Evolutionary conservation across 2,113 vertebrate genomes (phyloP), one percentile per base, ranked within the genome.

Genomic region (Coregonus clupeaformis): DNA sequence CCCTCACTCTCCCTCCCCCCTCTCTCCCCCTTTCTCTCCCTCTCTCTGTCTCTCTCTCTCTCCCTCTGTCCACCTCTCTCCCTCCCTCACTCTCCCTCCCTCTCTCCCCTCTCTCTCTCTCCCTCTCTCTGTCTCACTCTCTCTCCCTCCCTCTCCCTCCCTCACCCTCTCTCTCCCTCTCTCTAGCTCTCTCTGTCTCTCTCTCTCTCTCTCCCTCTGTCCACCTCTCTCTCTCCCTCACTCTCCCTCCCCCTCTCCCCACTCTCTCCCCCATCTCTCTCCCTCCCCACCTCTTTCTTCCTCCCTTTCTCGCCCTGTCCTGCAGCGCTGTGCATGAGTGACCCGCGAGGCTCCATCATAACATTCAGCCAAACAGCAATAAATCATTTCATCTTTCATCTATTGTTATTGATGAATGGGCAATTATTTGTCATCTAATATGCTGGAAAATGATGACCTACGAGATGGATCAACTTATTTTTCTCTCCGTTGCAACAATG

Each of bases 341-440:
- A 94, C 94, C 93, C 77, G 0, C 71, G 89, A 80, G 12, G 89
- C 93, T 96, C 94, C 91, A 92, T 95, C 94, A 94, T 91, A 94
- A 88, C 90, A 63, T 91, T 47, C 86, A 83, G 82, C 84, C 89
- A 88, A 93, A 95, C 89, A 89, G 96, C 94, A 94, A 98, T 98
- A 97, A 98, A 98, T 98, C 97, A 98, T 95, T 95, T 94, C 95
- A 96, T 90, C 95, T 96, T 95, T 96, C 97, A 96, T 97, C 95
- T 95, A 95, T 95, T 96, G 96, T 96, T 97, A 97, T 97, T 98
- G 97, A 98, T 97, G 95, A 97, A 97, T 91, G 94, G 94, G 95
- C 96, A 97, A 97, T 98, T 98, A 98, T 98, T 97, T 97, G 95
- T 96, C 95, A 95, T 98, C 95, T 97, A 96, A 96, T 97, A 92